Base-by-base conservation (phyloP, 2,113 vertebrate genomes). In the Octodon degus region DNA sequence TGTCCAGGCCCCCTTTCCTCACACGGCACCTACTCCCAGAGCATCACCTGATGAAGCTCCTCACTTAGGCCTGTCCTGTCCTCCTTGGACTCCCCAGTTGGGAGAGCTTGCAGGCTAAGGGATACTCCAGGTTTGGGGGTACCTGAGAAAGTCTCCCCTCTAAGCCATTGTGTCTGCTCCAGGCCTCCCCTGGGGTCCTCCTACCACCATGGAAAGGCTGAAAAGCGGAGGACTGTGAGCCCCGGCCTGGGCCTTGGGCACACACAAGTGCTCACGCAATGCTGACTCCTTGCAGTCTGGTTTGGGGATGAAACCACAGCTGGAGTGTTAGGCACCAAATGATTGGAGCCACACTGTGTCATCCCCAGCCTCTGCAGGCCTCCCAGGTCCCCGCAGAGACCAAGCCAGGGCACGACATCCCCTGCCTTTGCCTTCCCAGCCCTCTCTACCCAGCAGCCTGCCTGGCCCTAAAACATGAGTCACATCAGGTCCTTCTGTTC, bases 71-170 rank as follows among this genome's bases (percentile, higher is more conserved):
- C 32, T 53, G 34, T 62, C 32, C 32, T 87, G 30, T 50, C 43
- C 37, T 72, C 68, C n/a, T 34, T 58, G 47, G 60, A 63, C 37
- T 70, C 17, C n/a, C 62, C 65, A 74, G 60, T 24, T 27, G 70
- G 9, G n/a, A 63, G 50, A 68, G 43, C 81, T 79, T 92, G 24
- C 12, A 68, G 11, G 30, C 27, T 25, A 43, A 97, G 43, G 3
- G 60, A 62, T 70, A 65, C 4, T 70, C 88, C 40, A 77, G 19
- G 6, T 68, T 60, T 82, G 72, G 27, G 25, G 16, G 24, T 82
- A 25, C 68, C 80, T 37, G 79, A 90, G 91, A 86, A 67, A 86
- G 67, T 17, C 43, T 86, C 89, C 85, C 84, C 12, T n/a, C 50
- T 58, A 84, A 92, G 87, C 12, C 30, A 58, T 20, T 11, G 43